A percentile compares a stretch with the other conserved stretches of the same genome.
Conservation (phyloP, 2,113 vertebrate genomes). For the Pituophis catenifer region DNA sequence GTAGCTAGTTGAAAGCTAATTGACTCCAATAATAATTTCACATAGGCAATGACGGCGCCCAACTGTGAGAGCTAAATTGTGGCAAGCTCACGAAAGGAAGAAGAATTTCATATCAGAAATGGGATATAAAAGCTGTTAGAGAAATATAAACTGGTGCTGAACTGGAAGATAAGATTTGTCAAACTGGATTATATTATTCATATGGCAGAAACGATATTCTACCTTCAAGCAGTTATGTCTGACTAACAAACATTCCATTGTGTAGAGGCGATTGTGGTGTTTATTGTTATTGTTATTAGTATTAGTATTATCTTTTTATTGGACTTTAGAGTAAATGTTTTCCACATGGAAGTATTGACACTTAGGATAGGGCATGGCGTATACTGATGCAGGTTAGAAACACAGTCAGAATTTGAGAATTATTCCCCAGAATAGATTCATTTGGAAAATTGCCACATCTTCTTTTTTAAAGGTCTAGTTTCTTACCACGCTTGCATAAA, state of each 20-base stretch:
- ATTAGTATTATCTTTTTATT: background rate
- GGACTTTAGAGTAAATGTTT: background rate
- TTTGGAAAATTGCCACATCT: background rate
- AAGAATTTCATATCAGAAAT: constrained; percentile 10
- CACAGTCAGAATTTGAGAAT: background rate
- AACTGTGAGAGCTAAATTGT: background rate
- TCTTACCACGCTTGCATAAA: background rate
- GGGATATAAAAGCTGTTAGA: constrained; percentile 18
- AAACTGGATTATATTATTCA: background rate
- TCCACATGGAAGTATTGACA: background rate
- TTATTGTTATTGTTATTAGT: background rate
- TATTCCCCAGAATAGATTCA: no score
- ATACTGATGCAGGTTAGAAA: background rate
- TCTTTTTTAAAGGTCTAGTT: background rate
- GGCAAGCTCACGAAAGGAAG: background rate
- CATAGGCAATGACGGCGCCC: background rate
- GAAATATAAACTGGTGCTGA: constrained; percentile 1
- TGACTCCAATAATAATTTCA: background rate
- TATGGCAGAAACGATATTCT: constrained; percentile 10
- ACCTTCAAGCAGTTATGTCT: background rate
- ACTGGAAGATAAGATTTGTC: constrained; percentile 2
- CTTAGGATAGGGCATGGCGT: background rate
- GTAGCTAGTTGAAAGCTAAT: background rate
- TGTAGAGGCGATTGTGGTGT: background rate
- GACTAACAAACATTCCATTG: constrained; percentile 4